Base-by-base conservation (phyloP, 2,888 invertebrate genomes). In the Drosophila birchii region DNA sequence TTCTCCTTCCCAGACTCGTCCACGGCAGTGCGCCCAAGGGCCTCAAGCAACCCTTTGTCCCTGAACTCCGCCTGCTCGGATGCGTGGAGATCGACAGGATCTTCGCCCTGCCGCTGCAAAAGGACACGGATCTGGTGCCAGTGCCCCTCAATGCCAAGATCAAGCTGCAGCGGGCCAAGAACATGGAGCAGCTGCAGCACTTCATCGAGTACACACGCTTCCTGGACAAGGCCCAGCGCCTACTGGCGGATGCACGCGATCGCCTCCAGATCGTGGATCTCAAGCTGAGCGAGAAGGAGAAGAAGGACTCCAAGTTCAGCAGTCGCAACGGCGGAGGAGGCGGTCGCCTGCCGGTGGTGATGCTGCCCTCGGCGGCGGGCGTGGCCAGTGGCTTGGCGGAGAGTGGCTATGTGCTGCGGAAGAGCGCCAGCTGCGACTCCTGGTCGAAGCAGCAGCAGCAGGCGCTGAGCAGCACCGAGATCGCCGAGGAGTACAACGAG, bases 401-500 rank as follows among this genome's bases (percentile, higher is more conserved):
- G 92, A 95, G 95, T 79, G 95, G 95, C 59, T 96, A 95, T 89
- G 95, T 96, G 78, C 92, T 97, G 79, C 94, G 96, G 81, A 94
- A 96, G 81, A 96, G 96, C 87, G 96, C 95, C 57, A 96, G 96
- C 56, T 96, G 96, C 47, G 97, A 96, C 91, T 95, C 96, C 34
- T 92, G 92, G 81, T 91, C 82, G 54, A 92, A 91, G 73, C 91
- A 90, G 73, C 91, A 89, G 71, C 91, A 90, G 73, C 92, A 91
- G 78, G 76, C 78, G 93, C 94, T 87, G 32, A 86, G 55, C 36
- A 80, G 78, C 72, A 94, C 93, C 79, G 94, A 94, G 82, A 94
- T 94, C 90, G 96, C 95, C 36, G 97, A 97, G 91, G 97, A 98
- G 89, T 98, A 98, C 92, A 97, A 98, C 85, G 98, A 98, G 93